phyloP scores from a whole-genome alignment of 2,888 invertebrate species.

The Kryphioiulus occultus region DNA sequence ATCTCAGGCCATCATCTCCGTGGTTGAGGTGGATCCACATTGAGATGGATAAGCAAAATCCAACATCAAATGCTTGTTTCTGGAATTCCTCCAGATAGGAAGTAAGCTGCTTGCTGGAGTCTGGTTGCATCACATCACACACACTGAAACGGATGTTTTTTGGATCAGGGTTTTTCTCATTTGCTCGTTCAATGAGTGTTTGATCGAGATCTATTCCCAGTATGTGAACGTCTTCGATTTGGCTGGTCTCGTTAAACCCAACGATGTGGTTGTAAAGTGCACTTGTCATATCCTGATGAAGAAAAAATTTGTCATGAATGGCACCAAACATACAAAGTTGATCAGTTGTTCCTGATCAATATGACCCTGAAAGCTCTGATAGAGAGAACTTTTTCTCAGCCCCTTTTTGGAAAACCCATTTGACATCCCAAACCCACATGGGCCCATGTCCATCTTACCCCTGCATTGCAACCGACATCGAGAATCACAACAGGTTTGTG shows the following conservation, averaged over 20 bases:
- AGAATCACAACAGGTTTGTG: slow-evolving; percentile 65
- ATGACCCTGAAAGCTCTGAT: too few species aligned
- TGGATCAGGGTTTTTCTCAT: slow-evolving; percentile 64
- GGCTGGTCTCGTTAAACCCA: not conserved
- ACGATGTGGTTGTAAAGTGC: not conserved
- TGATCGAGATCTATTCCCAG: slow-evolving; percentile 81
- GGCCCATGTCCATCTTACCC: too few species aligned
- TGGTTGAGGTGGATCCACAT: slow-evolving; percentile 92
- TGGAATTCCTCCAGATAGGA: slow-evolving; percentile 64
- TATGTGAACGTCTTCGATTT: slow-evolving; percentile 59
- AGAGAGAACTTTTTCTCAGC: too few species aligned
- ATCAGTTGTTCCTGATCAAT: too few species aligned
- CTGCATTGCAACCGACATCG: slow-evolving; percentile 82
- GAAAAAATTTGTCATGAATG: not conserved
- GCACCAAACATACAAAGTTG: too few species aligned
- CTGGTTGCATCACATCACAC: slow-evolving; percentile 69
- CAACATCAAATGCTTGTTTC: slow-evolving; percentile 67
- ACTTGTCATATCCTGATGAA: slow-evolving; percentile 39
- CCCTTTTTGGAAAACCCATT: not conserved
- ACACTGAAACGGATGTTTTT: slow-evolving; percentile 68
- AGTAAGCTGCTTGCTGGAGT: slow-evolving; percentile 62
- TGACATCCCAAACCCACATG: too few species aligned
- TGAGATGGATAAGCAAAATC: slow-evolving; percentile 82
- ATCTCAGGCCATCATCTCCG: slow-evolving; percentile 75
- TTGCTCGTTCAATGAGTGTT: slow-evolving; percentile 73